phyloP scores from a whole-genome alignment of 2,797 vertebrate genomes.

The Martes flavigula region DNA sequence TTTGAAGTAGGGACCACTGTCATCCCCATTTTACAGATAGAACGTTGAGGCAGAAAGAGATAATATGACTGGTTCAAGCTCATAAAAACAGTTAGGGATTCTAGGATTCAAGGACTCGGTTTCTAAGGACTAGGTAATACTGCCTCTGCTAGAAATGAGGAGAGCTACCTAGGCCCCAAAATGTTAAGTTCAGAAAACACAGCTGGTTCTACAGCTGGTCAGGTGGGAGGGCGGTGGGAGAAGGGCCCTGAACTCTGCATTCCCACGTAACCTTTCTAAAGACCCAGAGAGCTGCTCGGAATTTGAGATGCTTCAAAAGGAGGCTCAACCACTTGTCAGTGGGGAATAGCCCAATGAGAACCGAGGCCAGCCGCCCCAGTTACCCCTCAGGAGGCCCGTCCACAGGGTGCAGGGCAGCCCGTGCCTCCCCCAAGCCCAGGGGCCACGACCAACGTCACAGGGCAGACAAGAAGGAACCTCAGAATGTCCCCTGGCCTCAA shows the following conservation, averaged over 20 bases:
- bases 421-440: not conserved
- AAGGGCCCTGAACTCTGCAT: not conserved
- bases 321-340: not conserved
- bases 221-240: not conserved
- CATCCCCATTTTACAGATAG: not conserved
- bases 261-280: not conserved
- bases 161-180: fast-evolving
- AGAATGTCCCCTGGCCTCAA: fast-evolving
- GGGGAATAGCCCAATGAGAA: not conserved
- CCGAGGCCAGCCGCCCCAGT: not conserved
- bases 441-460: fast-evolving
- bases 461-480: not conserved
- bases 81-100: not conserved
- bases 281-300: not conserved
- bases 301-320: not conserved
- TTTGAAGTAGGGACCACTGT: not conserved
- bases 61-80: fast-evolving
- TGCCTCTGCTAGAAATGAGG: not conserved
- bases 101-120: not conserved
- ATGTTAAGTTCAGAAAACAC: not conserved
- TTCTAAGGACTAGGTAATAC: fast-evolving
- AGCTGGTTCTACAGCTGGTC: not conserved
- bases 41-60: not conserved
- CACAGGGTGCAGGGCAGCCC: too few species aligned
- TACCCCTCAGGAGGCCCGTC: not conserved